Conservation (phyloP, 2,888 invertebrate genomes). For the Herminia tarsipennalis region DNA sequence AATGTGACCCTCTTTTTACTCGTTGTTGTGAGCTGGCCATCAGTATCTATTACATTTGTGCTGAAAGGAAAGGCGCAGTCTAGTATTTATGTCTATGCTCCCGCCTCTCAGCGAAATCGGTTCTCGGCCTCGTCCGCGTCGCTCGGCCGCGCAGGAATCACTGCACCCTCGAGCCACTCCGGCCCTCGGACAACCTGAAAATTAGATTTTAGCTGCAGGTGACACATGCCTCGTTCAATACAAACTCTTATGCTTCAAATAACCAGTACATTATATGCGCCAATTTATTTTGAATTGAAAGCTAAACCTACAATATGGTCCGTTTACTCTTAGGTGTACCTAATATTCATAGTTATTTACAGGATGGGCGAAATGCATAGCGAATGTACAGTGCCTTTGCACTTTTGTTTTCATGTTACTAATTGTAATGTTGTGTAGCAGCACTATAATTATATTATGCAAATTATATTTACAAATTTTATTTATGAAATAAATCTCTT, state of each 20-base stretch:
- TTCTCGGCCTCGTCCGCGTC: conserved; percentile 28
- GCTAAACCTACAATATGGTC: no score
- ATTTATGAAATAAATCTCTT: conserved; percentile 12
- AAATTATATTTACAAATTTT: not conserved
- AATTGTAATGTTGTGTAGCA: not conserved
- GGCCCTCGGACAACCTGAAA: conserved; percentile 72
- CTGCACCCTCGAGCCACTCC: conserved; percentile 53
- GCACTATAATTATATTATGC: not conserved
- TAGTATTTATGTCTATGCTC: no score
- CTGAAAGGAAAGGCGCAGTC: no score
- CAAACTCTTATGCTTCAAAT: conserved; percentile 44
- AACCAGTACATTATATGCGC: conserved; percentile 13
- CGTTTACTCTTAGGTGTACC: no score
- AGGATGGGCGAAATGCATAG: no score
- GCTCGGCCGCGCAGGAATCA: conserved; percentile 34
- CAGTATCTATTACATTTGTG: no score
- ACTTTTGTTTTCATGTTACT: no score
- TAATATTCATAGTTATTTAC: no score
- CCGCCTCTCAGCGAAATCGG: conserved; percentile 27
- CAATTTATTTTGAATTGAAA: not conserved
- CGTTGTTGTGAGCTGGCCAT: no score
- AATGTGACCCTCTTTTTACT: no score
- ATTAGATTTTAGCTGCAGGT: conserved; percentile 72
- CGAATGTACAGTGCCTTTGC: no score
- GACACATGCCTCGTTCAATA: conserved; percentile 58